Percentiles rank a stretch among this genome's conserved stretches.
Conservation (phyloP, 1,140 invertebrate species). For the Ips nitidus region DNA sequence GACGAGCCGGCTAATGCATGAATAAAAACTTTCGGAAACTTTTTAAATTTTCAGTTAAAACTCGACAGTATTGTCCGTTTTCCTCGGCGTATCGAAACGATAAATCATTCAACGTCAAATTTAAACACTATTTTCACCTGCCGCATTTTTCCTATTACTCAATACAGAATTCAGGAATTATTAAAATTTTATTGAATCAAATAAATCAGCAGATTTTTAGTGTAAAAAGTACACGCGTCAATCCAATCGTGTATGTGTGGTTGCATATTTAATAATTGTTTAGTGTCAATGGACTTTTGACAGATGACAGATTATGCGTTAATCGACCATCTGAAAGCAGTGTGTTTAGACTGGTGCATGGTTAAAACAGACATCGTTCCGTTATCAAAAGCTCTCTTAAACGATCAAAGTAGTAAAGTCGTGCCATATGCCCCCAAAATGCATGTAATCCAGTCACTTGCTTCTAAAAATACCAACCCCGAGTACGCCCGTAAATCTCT, state of each 20-base stretch:
- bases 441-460: constrained; percentile 13
- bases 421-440: neutral
- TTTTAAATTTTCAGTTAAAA: constrained; percentile 1
- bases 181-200: too few species aligned
- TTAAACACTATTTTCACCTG: neutral
- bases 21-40: constrained; percentile 1
- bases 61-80: neutral
- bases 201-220: too few species aligned
- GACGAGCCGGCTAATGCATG: neutral
- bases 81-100: neutral
- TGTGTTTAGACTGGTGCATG: too few species aligned
- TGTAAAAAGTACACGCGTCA: too few species aligned
- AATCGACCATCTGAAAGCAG: too few species aligned
- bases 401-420: neutral
- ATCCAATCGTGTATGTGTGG: too few species aligned
- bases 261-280: too few species aligned
- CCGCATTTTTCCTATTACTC: neutral
- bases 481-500: constrained; percentile 7
- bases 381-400: neutral
- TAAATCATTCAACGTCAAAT: constrained; percentile 6
- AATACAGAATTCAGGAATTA: too few species aligned
- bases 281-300: too few species aligned
- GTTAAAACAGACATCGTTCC: constrained; percentile 6
- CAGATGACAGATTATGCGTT: too few species aligned
- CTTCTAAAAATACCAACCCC: constrained; percentile 22